Conservation (phyloP, 2,888 invertebrate genomes). For the Keiferia lycopersicella region DNA sequence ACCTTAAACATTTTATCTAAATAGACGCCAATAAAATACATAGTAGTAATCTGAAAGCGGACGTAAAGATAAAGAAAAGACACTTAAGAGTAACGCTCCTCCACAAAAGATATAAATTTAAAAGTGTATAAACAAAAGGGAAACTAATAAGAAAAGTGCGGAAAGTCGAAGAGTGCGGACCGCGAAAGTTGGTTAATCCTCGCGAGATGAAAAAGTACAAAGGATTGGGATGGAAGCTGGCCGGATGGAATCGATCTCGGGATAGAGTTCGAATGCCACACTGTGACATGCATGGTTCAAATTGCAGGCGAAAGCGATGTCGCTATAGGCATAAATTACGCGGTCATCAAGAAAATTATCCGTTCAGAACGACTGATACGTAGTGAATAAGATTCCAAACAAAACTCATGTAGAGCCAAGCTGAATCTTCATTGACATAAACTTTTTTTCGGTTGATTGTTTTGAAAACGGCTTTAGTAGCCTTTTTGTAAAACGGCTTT, state of each 20-base stretch:
- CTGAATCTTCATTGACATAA: too few species aligned
- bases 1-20: too few species aligned
- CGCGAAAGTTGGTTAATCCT: conserved; percentile 68
- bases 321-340: not conserved
- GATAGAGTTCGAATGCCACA: conserved; percentile 56
- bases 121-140: conserved; percentile 46
- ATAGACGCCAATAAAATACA: not conserved
- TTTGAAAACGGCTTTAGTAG: too few species aligned
- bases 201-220: conserved; percentile 74
- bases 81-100: not conserved
- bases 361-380: too few species aligned
- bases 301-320: not conserved
- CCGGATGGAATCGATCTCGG: conserved; percentile 61
- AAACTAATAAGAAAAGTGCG: conserved; percentile 56
- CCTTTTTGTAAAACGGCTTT: too few species aligned
- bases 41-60: not conserved
- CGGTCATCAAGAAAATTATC: too few species aligned
- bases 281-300: conserved; percentile 39
- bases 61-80: conserved; percentile 7
- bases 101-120: conserved; percentile 33
- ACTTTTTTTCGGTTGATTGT: too few species aligned
- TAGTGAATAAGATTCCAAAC: too few species aligned
- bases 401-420: too few species aligned
- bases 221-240: conserved; percentile 61
- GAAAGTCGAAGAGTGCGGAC: conserved; percentile 47